phyloP scores from a whole-genome alignment of 2,797 vertebrate species.

The Picus viridis region DNA sequence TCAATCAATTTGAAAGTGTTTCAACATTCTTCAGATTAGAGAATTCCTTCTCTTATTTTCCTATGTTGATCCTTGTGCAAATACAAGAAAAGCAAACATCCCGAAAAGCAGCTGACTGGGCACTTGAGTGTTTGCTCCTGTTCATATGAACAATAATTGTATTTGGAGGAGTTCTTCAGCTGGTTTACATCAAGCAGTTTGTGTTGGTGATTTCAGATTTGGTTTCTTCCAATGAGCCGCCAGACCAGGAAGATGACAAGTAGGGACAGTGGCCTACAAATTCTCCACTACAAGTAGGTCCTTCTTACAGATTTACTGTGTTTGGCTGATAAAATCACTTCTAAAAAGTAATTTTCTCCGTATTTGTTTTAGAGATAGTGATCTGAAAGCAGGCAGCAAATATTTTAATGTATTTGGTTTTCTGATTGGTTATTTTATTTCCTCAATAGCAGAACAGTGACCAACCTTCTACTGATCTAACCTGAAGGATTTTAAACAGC shows the following conservation, averaged over 20 bases:
- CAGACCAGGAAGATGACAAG: not conserved
- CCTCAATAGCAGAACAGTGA: constrained; percentile 41
- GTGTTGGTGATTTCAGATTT: not conserved
- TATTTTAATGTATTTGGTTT: constrained; percentile 11
- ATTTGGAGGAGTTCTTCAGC: not conserved
- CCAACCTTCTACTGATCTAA: constrained; percentile 54
- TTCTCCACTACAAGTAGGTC: not conserved
- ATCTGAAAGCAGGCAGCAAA: constrained; percentile 4
- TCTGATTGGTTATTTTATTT: not conserved
- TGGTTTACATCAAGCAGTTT: not conserved
- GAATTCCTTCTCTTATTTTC: not conserved
- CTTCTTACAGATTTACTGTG: not conserved
- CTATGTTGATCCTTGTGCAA: not conserved
- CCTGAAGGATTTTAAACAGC: constrained; percentile 73
- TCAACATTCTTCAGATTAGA: not conserved
- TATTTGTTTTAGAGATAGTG: not conserved
- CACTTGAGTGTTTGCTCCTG: fast-evolving
- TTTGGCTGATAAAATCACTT: not conserved
- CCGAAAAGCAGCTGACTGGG: not conserved
- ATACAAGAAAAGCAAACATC: not conserved
- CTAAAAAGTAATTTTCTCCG: not conserved
- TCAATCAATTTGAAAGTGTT: not conserved
- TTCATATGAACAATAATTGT: not conserved
- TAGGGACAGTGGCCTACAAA: not conserved
- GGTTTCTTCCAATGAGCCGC: not conserved